Evolutionary conservation across 2,113 vertebrate genomes (phyloP), one percentile per base, ranked within the genome.

Genomic region (Pedionomus torquatus): DNA sequence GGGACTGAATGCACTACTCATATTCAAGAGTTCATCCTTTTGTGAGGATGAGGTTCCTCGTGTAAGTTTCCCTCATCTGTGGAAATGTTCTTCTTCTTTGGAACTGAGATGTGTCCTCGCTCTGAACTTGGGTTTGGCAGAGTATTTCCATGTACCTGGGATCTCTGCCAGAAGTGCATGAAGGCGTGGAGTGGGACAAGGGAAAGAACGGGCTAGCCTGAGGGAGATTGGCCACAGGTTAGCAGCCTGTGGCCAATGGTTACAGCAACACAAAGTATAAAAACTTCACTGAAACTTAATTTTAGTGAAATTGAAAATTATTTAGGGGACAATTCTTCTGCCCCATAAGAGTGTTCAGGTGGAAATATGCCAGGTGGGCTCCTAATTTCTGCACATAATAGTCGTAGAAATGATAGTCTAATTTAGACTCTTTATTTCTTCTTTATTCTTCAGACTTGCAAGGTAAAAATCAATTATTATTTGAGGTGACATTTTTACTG

Each of bases 121-220:
- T 57, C 75, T 95, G 91, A 96, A 96, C 91, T 93, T 89, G 71
- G 26, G 23, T 90, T 96, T 97, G 90, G 92, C 88, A 90, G 46
- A 90, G 35, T 41, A 25, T 64, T 93, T 75, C 43, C 24, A 23
- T 83, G 17, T 58, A 63, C 17, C 71, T 89, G 69, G 85, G 90
- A 95, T 75, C 30, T 81, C 60, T 90, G 79, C 85, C 94, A 96
- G 85, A 71, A 87, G 86, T 55, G 28, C 87, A 68, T 75, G 83
- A 94, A 87, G 77, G 49, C 65, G 17, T 78, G 35, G 68, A 69
- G 64, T 93, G 60, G 83, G 72, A 75, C 88, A 89, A 75, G 8
- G 60, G 28, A 94, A 94, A 82, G 48, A 94, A 94, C 6, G 60
- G 87, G 23, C 51, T 71, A 81, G 65, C 37, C 60, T 64, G 48